phyloP scores from a whole-genome alignment of 2,888 invertebrate genomes.

The Dendrolimus pini region DNA sequence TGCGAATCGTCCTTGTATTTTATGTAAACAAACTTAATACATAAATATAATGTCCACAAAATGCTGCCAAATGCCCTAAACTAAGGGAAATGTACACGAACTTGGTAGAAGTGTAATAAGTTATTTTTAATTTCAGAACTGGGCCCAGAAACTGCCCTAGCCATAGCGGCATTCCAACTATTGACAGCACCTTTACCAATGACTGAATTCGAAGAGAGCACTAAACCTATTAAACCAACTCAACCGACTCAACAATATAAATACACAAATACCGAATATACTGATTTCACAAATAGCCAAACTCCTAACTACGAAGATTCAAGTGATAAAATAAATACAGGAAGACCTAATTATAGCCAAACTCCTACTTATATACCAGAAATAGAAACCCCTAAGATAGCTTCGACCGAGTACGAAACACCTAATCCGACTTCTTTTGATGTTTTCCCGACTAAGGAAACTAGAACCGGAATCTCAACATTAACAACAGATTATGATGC shows the following conservation, averaged over 20 bases:
- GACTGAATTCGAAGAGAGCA: constrained; percentile 46
- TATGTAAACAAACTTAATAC: too few relatives aligned
- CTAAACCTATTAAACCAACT: constrained; percentile 29
- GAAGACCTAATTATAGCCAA: constrained; percentile 18
- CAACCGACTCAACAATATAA: constrained; percentile 46
- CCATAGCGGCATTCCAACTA: constrained; percentile 65
- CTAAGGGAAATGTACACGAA: too few relatives aligned
- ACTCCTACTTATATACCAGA: constrained; percentile 21
- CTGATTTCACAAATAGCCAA: constrained; percentile 29
- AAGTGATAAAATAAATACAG: constrained; percentile 23
- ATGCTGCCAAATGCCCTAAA: too few relatives aligned
- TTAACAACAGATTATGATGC: constrained; percentile 14
- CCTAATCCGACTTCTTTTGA: constrained; percentile 4
- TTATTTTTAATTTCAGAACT: constrained; percentile 32
- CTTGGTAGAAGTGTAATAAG: too few relatives aligned
- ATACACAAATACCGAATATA: constrained; percentile 48
- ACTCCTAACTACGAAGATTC: constrained; percentile 27
- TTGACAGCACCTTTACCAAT: constrained; percentile 61
- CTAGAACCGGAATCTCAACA: constrained; percentile 5
- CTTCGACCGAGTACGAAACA: constrained; percentile 11
- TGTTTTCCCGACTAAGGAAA: constrained; percentile 1
- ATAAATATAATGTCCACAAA: too few relatives aligned
- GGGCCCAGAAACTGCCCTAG: constrained; percentile 61
- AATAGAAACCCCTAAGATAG: constrained; percentile 15
- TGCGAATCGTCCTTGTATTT: too few relatives aligned